phyloP scores from a whole-genome alignment of 2,888 invertebrate genomes.

The Gastrophysa polygoni region DNA sequence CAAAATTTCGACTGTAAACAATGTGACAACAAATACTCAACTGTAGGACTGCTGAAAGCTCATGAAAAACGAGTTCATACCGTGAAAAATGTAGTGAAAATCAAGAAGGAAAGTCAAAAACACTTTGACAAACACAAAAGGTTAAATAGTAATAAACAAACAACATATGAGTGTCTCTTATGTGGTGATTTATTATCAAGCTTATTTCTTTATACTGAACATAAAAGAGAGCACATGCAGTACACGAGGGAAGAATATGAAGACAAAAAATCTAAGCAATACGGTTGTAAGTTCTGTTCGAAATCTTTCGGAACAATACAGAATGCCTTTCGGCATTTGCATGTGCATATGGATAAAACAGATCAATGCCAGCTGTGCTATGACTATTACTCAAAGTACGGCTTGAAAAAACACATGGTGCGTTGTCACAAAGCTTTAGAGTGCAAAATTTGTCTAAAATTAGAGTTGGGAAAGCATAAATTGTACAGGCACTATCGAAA shows the following conservation, averaged over 20 bases:
- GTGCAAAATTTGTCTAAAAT: neutral
- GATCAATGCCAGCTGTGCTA: neutral
- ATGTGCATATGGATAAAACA: conserved; percentile 1
- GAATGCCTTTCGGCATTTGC: conserved; percentile 1
- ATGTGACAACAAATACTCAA: neutral
- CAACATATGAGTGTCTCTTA: neutral
- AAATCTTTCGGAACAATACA: neutral
- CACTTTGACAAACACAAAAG: neutral
- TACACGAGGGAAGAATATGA: conserved; percentile 4
- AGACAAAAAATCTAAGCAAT: neutral
- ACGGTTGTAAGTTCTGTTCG: conserved; percentile 8
- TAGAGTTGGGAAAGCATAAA: neutral
- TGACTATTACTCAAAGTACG: neutral
- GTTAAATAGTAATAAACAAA: neutral
- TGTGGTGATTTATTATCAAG: conserved; percentile 1
- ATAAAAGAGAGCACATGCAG: conserved; percentile 3
- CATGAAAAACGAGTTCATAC: neutral
- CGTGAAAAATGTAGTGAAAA: neutral
- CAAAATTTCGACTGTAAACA: conserved; percentile 1
- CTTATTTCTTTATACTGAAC: conserved; percentile 2
- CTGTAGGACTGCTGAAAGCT: neutral
- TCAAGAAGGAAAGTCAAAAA: no score
- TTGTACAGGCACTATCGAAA: conserved; percentile 6
- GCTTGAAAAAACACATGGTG: conserved; percentile 2
- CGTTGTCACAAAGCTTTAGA: neutral